These are phyloP conservation scores for Megalops cyprinoides DNA, from an alignment of 2,797 vertebrate species.

Conservation along the genomic window DNA sequence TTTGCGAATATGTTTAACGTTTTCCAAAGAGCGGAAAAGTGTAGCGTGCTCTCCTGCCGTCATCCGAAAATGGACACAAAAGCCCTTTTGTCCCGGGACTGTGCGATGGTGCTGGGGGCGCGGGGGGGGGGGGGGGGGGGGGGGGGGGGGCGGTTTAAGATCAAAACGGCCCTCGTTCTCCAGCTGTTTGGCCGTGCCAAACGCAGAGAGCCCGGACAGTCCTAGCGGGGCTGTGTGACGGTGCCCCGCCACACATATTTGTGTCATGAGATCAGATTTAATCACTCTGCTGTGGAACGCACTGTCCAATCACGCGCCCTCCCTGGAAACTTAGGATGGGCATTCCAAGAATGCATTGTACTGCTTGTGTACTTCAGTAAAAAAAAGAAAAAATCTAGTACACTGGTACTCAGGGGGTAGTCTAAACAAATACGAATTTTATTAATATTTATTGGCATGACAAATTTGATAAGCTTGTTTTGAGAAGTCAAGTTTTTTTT, in stretches of 20 bases:
- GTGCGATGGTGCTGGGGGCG: too few relatives aligned
- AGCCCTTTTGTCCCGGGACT: constrained; percentile 10
- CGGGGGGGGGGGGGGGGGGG: too few relatives aligned
- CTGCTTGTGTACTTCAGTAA: not conserved
- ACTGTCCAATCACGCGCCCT: not conserved
- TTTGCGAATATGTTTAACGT: not conserved
- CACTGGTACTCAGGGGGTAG: not conserved
- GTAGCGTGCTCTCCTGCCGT: not conserved
- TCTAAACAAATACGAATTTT: not conserved
- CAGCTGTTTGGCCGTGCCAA: not conserved
- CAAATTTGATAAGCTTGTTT: not conserved
- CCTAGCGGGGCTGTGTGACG: not conserved
- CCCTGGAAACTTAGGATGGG: not conserved
- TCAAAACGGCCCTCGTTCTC: not conserved
- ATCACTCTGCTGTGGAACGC: not conserved
- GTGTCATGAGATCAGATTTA: constrained; percentile 15
- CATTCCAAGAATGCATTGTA: not conserved
- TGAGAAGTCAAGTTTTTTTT: not conserved
- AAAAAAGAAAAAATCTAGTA: not conserved
- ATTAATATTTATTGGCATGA: not conserved
- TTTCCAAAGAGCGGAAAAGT: not conserved
- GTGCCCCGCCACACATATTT: constrained; percentile 15
- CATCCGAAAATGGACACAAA: not conserved
- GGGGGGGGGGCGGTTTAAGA: not conserved
- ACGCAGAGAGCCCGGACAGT: not conserved